A percentile compares a stretch with the other conserved stretches of the same genome.
phyloP scores from a whole-genome alignment of 2,888 invertebrate species.

The Julus scandinavius region DNA sequence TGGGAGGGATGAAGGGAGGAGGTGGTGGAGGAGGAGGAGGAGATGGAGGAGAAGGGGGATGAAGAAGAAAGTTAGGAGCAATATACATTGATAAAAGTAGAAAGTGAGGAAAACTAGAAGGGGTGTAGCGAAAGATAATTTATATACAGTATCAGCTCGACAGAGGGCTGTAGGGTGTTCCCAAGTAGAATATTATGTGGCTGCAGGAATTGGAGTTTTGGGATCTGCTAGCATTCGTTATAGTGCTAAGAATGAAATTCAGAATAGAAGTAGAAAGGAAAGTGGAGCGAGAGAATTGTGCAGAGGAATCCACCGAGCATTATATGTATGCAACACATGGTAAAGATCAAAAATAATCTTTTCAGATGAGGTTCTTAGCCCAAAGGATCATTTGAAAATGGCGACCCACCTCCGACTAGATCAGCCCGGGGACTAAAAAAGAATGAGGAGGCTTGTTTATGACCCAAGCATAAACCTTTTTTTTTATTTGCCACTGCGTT shows the following conservation, averaged over 20 bases:
- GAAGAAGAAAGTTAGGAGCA: slow-evolving; percentile 44
- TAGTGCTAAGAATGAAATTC: neutral
- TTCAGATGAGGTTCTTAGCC: slow-evolving; percentile 37
- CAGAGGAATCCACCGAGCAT: neutral
- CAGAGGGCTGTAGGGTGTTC: slow-evolving; percentile 21
- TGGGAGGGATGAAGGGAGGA: neutral
- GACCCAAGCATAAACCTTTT: neutral
- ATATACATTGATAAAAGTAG: slow-evolving; percentile 41
- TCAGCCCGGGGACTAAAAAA: neutral
- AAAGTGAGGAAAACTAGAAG: neutral
- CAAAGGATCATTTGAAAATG: slow-evolving; percentile 37
- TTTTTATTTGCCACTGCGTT: neutral
- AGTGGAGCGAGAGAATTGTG: slow-evolving; percentile 34
- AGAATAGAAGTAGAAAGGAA: neutral
- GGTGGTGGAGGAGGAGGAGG: too few species aligned
- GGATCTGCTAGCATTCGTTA: neutral
- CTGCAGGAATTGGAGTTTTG: slow-evolving; percentile 40
- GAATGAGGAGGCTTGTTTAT: slow-evolving; percentile 1
- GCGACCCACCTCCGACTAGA: neutral
- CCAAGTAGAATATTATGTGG: slow-evolving; percentile 40
- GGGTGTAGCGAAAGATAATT: neutral
- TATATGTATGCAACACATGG: slow-evolving; percentile 47
- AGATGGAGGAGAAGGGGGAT: neutral
- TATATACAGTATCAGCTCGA: slow-evolving; percentile 39
- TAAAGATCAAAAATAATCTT: slow-evolving; percentile 50